Conservation (phyloP, 2,888 invertebrate genomes). For the Serrognathus titanus region DNA sequence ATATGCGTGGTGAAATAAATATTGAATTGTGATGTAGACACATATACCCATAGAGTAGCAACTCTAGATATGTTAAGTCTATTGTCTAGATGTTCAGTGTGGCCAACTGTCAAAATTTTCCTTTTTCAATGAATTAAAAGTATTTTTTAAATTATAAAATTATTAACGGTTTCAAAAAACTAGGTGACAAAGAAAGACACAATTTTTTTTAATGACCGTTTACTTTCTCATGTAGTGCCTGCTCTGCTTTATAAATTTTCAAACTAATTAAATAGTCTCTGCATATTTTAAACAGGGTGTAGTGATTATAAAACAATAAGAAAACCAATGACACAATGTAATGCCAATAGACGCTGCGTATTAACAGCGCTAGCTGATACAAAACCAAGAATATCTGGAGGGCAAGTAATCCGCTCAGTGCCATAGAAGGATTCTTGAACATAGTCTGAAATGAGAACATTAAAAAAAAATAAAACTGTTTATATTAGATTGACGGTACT, state of each 20-base stretch:
- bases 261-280: conserved; percentile 83
- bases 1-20: no score
- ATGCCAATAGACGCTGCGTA: conserved; percentile 86
- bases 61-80: no score
- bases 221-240: conserved; percentile 62
- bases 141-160: no score
- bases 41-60: no score
- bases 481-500: conserved; percentile 46
- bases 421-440: conserved; percentile 79
- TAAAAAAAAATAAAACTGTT: neutral
- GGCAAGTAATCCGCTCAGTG: conserved; percentile 70
- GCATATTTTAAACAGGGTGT: conserved; percentile 83
- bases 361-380: conserved; percentile 74
- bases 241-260: conserved; percentile 74
- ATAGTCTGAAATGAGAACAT: conserved; percentile 63
- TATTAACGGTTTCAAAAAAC: no score
- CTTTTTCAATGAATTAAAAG: no score
- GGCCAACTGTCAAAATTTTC: no score
- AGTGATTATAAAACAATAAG: conserved; percentile 86
- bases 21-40: no score
- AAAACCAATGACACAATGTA: conserved; percentile 82
- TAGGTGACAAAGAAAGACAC: no score
- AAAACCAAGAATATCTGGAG: conserved; percentile 69
- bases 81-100: no score
- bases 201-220: conserved; percentile 5